phyloP scores from a whole-genome alignment of 2,888 invertebrate genomes.

The Drosophila paucipuncta region DNA sequence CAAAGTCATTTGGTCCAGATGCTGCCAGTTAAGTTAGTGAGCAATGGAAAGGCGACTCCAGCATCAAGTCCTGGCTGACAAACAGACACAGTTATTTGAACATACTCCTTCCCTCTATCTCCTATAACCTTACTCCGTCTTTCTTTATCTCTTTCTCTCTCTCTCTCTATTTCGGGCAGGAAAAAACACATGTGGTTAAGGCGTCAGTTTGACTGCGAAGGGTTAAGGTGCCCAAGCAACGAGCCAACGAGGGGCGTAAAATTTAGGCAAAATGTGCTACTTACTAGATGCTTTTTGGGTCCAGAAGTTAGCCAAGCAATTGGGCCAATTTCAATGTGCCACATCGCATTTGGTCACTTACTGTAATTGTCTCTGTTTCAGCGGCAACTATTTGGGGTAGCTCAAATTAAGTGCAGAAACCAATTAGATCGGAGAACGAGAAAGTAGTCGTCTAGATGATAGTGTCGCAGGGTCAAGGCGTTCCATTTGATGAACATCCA shows the following conservation, averaged over 20 bases:
- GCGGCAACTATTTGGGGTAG: conserved; percentile 42
- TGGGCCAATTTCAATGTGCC: conserved; percentile 39
- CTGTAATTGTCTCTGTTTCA: conserved; percentile 63
- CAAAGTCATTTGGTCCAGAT: conserved; percentile 80
- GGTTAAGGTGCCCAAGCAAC: conserved; percentile 62
- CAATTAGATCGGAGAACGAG: conserved; percentile 53
- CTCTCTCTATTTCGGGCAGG: conserved; percentile 3
- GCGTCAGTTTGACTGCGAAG: conserved; percentile 56
- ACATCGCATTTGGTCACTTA: conserved; percentile 70
- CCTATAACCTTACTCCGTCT: neutral
- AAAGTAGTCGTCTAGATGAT: neutral
- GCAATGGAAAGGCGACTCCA: conserved; percentile 30
- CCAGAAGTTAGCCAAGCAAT: conserved; percentile 34
- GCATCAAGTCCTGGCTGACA: conserved; percentile 26
- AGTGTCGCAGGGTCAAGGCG: conserved; percentile 59
- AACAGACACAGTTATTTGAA: conserved; percentile 42
- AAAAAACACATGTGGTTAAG: conserved; percentile 72
- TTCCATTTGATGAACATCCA: conserved; percentile 61
- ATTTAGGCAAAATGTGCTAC: conserved; percentile 68
- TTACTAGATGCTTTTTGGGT: conserved; percentile 37
- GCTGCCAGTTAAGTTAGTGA: conserved; percentile 73
- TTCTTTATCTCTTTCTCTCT: neutral
- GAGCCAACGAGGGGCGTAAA: conserved; percentile 33
- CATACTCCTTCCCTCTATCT: neutral
- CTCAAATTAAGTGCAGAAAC: conserved; percentile 75